Evolutionary conservation across 2,113 vertebrate species (phyloP).

Genomic region (Cheirogaleus medius): DNA sequence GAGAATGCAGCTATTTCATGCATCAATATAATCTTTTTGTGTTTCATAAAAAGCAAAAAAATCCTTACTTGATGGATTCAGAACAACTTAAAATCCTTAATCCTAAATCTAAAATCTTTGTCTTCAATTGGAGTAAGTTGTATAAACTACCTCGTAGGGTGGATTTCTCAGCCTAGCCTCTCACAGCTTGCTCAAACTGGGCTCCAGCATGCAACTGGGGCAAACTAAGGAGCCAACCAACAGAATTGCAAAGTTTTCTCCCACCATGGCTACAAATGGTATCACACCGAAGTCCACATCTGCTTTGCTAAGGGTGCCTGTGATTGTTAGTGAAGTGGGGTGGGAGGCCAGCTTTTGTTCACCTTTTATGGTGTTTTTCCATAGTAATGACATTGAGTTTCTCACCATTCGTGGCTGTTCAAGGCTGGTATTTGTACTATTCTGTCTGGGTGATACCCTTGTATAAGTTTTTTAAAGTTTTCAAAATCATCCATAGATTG

Average conservation of each 20-base stretch:
- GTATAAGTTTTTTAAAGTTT: neutral
- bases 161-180: neutral
- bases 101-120: neutral
- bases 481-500: neutral
- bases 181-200: neutral
- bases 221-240: rapidly evolving
- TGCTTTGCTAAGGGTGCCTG: neutral
- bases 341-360: neutral
- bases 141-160: neutral
- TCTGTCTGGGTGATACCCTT: neutral
- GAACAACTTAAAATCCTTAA: neutral
- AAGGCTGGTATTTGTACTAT: neutral
- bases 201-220: neutral
- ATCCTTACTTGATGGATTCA: neutral
- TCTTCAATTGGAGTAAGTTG: neutral
- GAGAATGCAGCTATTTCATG: neutral
- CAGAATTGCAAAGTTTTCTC: neutral
- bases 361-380: neutral
- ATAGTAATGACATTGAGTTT: neutral
- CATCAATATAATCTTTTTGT: neutral
- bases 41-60: neutral
- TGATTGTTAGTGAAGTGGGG: neutral
- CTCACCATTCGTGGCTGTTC: neutral
- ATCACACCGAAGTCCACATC: neutral
- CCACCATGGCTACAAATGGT: neutral